A percentile compares a stretch with the other conserved stretches of the same genome.
Evolutionary conservation across 2,797 vertebrate species (phyloP).

Genomic region (Dryobates pubescens): DNA sequence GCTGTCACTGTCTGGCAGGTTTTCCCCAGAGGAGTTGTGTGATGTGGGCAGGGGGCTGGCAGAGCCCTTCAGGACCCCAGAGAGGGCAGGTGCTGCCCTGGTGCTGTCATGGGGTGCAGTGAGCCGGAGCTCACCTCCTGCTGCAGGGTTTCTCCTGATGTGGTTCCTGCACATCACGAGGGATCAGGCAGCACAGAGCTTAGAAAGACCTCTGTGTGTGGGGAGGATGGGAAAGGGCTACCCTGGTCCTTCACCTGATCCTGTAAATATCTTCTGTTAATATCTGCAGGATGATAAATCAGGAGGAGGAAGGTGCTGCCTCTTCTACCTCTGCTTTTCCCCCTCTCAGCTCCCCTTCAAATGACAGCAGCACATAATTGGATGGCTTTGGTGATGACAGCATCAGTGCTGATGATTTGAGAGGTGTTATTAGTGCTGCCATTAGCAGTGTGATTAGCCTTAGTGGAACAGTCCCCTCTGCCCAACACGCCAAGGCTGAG

Average conservation of each 20-base stretch:
- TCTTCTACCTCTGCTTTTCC: background rate
- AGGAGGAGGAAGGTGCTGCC: background rate
- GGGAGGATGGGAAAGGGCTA: background rate
- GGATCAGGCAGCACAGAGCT: background rate
- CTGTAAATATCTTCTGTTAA: background rate
- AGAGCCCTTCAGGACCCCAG: accelerated
- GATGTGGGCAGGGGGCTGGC: background rate
- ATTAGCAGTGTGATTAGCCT: conserved; percentile 20
- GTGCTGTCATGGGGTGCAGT: background rate
- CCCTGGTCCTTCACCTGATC: background rate
- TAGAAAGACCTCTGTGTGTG: accelerated
- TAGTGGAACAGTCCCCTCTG: background rate
- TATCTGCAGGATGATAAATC: background rate
- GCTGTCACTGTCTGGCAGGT: background rate
- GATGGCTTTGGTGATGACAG: accelerated
- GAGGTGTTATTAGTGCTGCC: background rate
- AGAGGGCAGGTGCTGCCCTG: accelerated
- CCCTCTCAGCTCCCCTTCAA: background rate
- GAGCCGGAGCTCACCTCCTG: background rate
- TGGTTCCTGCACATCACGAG: accelerated
- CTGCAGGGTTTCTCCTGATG: background rate
- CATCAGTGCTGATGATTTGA: background rate
- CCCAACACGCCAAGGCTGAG: background rate
- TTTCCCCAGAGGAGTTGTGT: background rate
- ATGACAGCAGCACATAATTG: background rate